Evolutionary conservation across 2,113 vertebrate species (phyloP).

Genomic region (Rhea americana): DNA sequence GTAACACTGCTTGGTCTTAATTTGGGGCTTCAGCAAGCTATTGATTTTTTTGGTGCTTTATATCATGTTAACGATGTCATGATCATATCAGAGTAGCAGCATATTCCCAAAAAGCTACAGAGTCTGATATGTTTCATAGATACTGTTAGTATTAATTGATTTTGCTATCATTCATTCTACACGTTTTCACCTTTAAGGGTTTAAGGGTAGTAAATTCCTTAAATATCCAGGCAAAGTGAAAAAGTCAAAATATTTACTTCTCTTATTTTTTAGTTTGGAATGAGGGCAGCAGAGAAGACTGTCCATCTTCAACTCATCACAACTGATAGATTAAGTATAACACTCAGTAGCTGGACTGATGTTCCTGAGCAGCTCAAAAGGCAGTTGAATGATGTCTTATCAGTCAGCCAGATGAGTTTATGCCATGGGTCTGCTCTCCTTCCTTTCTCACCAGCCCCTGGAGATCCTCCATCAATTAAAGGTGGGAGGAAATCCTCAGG

Average conservation of each 20-base stretch:
- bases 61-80: slow-evolving; percentile 67
- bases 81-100: slow-evolving; percentile 45
- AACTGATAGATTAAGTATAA: slow-evolving; percentile 61
- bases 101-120: slow-evolving; percentile 40
- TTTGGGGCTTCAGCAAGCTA: slow-evolving; percentile 60
- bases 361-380: slow-evolving; percentile 23
- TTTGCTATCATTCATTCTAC: slow-evolving; percentile 29
- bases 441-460: not conserved
- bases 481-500: not conserved
- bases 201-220: not conserved
- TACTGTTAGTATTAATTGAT: slow-evolving; percentile 53
- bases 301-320: not conserved
- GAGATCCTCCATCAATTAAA: not conserved
- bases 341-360: slow-evolving; percentile 38
- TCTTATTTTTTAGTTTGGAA: slow-evolving; percentile 2
- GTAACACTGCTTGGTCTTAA: slow-evolving; percentile 20
- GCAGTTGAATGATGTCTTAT: not conserved
- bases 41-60: slow-evolving; percentile 61
- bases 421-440: not conserved
- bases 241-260: slow-evolving; percentile 17
- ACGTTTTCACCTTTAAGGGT: not conserved
- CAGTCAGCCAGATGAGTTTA: not conserved
- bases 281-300: not conserved
- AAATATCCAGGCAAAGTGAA: not conserved
- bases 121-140: slow-evolving; percentile 53